phyloP scores from a whole-genome alignment of 92 coral and sea anemone genomes.

The Meandrina meandrites region DNA sequence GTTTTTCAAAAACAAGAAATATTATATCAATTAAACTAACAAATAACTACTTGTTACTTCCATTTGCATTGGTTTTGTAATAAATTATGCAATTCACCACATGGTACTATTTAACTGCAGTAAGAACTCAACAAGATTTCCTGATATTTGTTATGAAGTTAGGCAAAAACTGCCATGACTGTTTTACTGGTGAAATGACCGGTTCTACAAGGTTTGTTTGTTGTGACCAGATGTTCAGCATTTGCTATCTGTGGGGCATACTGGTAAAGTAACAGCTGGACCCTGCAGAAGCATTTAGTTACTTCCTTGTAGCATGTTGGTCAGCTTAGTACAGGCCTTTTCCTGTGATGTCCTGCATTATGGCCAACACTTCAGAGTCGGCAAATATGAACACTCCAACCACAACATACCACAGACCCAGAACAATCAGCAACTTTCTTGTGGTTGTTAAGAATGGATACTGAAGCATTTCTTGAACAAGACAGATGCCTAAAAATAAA shows the following conservation, averaged over 20 bases:
- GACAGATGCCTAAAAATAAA: constrained; percentile 69
- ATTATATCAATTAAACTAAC: too few relatives aligned
- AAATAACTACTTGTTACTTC: too few relatives aligned
- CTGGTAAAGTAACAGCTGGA: not conserved
- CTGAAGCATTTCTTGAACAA: constrained; percentile 72
- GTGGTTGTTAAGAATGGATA: constrained; percentile 34
- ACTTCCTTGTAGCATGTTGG: not conserved
- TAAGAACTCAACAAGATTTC: not conserved
- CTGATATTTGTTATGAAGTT: too few relatives aligned
- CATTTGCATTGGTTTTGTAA: too few relatives aligned
- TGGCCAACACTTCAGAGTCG: constrained; percentile 84
- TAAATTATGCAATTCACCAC: not conserved
- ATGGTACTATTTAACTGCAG: not conserved
- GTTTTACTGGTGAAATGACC: not conserved
- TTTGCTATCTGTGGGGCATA: not conserved
- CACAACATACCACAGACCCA: constrained; percentile 71
- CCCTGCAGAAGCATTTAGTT: not conserved
- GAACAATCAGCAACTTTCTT: constrained; percentile 50
- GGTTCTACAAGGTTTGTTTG: not conserved
- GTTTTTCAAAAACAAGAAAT: too few relatives aligned
- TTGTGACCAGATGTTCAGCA: not conserved
- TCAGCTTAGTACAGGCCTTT: constrained; percentile 43
- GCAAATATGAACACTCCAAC: constrained; percentile 89
- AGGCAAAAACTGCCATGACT: not conserved
- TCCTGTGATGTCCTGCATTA: constrained; percentile 70